These are phyloP conservation scores for Fukomys damarensis DNA, from an alignment of 2,113 vertebrate genomes.

Conservation along the genomic window DNA sequence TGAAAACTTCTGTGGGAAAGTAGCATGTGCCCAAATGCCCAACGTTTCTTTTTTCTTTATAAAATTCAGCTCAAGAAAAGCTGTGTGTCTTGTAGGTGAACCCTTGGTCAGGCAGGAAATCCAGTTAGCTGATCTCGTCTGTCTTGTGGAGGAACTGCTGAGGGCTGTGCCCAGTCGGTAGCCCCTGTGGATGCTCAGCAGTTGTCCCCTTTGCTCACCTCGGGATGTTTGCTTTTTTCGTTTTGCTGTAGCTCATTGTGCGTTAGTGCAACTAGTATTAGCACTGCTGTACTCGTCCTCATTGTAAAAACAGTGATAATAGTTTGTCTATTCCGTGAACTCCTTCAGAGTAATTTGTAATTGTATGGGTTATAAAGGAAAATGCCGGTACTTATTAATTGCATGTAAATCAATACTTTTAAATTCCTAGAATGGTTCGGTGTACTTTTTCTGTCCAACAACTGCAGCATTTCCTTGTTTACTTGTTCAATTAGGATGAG, in stretches of 20 bases:
- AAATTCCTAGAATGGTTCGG: background rate
- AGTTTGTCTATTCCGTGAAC: background rate
- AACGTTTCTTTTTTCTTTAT: background rate
- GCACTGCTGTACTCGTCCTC: background rate
- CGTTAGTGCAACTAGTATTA: too few relatives aligned
- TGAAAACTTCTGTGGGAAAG: background rate
- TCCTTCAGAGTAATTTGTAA: background rate
- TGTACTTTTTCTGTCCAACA: background rate
- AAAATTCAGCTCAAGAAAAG: background rate
- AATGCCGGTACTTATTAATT: background rate
- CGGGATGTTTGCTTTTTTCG: background rate
- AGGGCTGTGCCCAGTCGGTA: accelerated
- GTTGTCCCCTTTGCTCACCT: too few relatives aligned
- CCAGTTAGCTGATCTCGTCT: background rate
- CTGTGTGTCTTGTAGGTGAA: background rate
- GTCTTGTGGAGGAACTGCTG: background rate
- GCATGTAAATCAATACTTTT: background rate
- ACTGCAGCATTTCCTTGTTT: background rate
- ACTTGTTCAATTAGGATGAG: background rate
- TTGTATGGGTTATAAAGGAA: background rate
- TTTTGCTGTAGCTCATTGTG: background rate
- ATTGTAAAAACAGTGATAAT: background rate
- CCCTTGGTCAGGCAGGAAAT: background rate
- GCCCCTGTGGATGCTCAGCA: accelerated
- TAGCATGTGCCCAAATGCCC: background rate